Base-by-base conservation (phyloP, 2,797 vertebrate species). In the Gobio occitaniae region DNA sequence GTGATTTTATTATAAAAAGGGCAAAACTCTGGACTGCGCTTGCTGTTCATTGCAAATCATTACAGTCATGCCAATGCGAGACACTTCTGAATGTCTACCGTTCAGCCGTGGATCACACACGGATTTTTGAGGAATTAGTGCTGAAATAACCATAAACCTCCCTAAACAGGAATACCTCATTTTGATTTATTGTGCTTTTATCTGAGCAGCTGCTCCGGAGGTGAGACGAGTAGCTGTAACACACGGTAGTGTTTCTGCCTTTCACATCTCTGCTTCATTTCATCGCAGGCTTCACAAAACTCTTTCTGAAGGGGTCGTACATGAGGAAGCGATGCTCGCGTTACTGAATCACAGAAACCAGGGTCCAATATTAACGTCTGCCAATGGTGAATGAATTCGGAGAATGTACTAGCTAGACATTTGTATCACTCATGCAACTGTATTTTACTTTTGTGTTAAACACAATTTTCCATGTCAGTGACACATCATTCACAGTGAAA, bases 131-230 rank as follows among this genome's bases (percentile, higher is more conserved):
- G 95, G 95, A 96, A 95, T 95, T 95, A 96, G 29, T 97, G 97
- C 96, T 96, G 96, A 97, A 93, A 92, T 86, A 78, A 92, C 93
- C 94, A 94, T 94, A 92, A 96, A 98, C 97, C 97, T 99, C 97
- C 97, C 96, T 97, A 96, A 98, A 98, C 96, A 97, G 97, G 97
- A 97, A 98, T 98, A 99, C 97, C 97, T 99, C 98, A 99, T 96
- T 96, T 97, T 95, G 96, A 96, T 93, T 93, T 91, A 90, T 85
- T 50, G 9, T 75, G 54, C 82, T 80, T 80, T 59, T 75, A 29
- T 63, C 56, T 56, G 83, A 52, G 38, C 72, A 48, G 66, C 74
- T 70, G 25, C 50, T 68, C 19, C 48, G 32, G 61, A 66, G 38
- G 47, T 13, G 71, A 81, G 78, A 36, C 21, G 68, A 72, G 76